Percentiles rank a stretch among this genome's conserved stretches.
Conservation (phyloP, 2,797 vertebrate genomes). For the Sorex maritimensis region DNA sequence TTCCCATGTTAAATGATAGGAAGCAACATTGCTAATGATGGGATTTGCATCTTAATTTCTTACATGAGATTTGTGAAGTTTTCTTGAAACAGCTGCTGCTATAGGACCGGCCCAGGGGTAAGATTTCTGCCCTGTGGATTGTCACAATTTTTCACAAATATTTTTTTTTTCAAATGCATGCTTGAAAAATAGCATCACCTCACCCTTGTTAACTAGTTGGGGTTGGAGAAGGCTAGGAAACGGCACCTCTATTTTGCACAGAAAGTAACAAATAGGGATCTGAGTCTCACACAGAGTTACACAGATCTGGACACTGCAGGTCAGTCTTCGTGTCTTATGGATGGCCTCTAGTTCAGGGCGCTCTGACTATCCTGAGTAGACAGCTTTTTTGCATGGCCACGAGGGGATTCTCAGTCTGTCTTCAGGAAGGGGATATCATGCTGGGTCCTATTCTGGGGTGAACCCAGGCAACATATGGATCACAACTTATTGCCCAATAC, state of each 20-base stretch:
- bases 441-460: not conserved
- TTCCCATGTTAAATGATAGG: conserved; percentile 47
- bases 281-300: not conserved
- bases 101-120: rapidly evolving
- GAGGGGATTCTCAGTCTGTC: not conserved
- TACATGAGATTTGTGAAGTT: not conserved
- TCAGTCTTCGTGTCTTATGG: rapidly evolving
- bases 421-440: no score
- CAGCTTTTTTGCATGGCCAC: no score
- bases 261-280: not conserved
- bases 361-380: not conserved
- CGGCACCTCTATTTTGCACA: not conserved
- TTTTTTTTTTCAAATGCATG: no score
- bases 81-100: not conserved
- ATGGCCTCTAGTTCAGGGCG: no score
- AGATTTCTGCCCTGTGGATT: no score
- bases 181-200: not conserved
- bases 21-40: conserved; percentile 36
- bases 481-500: not conserved
- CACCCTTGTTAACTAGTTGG: no score
- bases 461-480: no score
- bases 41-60: conserved; percentile 42
- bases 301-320: not conserved
- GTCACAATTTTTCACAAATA: not conserved
- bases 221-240: not conserved